phyloP scores from a whole-genome alignment of 2,113 vertebrate species.

The Dipodomys ordii region DNA sequence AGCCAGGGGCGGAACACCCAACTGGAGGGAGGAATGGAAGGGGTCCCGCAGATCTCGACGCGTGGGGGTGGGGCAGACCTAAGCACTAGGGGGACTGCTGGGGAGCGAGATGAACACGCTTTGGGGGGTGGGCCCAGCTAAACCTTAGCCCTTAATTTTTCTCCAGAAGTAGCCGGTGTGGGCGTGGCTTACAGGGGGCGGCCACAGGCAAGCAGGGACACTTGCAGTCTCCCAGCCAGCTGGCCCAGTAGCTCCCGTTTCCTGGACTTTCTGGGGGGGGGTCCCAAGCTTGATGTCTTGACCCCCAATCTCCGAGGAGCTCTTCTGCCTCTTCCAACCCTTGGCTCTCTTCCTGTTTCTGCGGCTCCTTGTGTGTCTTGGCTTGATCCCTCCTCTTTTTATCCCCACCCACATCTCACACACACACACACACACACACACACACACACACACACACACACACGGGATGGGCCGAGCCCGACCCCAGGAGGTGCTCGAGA shows the following conservation, averaged over 20 bases:
- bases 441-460: constrained; percentile 40
- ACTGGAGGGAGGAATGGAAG: constrained; percentile 50
- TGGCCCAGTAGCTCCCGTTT: background rate
- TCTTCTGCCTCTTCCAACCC: background rate
- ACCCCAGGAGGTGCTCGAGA: background rate
- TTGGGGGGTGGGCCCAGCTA: background rate
- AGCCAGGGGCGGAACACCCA: constrained; percentile 68
- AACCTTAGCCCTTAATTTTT: background rate
- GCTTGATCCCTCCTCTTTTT: constrained; percentile 41
- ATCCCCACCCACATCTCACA: constrained; percentile 15
- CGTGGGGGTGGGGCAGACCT: constrained; percentile 62
- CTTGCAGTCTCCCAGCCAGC: constrained; percentile 55
- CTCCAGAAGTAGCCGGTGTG: constrained; percentile 49
- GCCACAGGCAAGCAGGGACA: background rate
- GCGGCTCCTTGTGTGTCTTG: background rate
- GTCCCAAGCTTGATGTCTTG: background rate
- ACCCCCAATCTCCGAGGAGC: constrained; percentile 4
- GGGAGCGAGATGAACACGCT: background rate
- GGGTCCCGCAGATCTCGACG: constrained; percentile 66
- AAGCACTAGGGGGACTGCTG: background rate
- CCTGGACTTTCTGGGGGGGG: constrained; percentile 35
- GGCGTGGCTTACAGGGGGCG: constrained; percentile 66
- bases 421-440: constrained; percentile 29
- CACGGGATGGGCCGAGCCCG: background rate
- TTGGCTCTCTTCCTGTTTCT: constrained; percentile 9